Evolutionary conservation across 1,140 invertebrate species (phyloP).

Genomic region (Ladona fulva): DNA sequence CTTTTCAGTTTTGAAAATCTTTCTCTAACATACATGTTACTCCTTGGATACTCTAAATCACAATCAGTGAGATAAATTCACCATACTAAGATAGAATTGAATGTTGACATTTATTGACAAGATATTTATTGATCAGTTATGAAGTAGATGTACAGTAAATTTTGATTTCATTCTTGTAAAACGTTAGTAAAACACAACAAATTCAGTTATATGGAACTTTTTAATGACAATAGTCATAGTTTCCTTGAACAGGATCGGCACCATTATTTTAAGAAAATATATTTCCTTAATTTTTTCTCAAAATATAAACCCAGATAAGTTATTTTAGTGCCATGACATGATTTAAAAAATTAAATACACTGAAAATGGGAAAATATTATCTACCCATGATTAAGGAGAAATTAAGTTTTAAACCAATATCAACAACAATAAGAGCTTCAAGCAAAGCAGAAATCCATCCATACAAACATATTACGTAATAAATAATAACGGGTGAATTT

Average conservation of each 20-base stretch:
- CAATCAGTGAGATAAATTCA: too few relatives aligned
- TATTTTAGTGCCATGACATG: not conserved
- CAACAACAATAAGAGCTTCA: not conserved
- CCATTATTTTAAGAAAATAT: slow-evolving; percentile 9
- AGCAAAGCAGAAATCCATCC: not conserved
- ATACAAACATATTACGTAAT: not conserved
- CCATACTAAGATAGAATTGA: too few relatives aligned
- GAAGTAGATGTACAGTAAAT: not conserved
- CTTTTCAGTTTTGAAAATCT: too few relatives aligned
- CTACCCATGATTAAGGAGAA: not conserved
- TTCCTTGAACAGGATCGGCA: not conserved
- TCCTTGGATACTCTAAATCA: too few relatives aligned
- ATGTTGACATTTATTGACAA: too few relatives aligned
- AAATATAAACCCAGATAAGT: slow-evolving; percentile 2
- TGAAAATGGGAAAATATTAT: not conserved
- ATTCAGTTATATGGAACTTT: not conserved
- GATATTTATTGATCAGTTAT: not conserved
- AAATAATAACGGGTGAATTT: not conserved
- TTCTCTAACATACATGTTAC: too few relatives aligned
- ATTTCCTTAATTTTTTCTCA: not conserved
- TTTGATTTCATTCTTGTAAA: not conserved
- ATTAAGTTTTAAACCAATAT: not conserved
- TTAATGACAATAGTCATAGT: not conserved
- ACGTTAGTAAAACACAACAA: slow-evolving; percentile 1
- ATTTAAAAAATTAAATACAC: not conserved